Evolutionary conservation across 2,797 vertebrate genomes (phyloP).

Genomic region (Peromyscus attwateri): DNA sequence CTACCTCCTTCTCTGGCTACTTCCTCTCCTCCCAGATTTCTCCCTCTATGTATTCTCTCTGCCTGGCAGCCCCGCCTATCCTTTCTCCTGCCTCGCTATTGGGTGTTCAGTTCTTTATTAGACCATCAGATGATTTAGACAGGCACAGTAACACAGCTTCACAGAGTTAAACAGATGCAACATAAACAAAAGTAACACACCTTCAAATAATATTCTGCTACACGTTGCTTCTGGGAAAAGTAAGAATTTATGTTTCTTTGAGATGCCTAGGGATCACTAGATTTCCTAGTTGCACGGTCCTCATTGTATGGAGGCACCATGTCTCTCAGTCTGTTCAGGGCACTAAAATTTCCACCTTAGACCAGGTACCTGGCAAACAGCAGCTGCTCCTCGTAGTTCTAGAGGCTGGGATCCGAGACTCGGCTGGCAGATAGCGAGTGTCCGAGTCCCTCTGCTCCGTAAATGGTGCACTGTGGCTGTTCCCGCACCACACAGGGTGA

Average conservation of each 20-base stretch:
- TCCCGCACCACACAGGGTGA: fast-evolving
- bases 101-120: too few relatives aligned
- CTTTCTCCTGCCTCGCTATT: too few relatives aligned
- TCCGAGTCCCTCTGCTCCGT: background rate
- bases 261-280: background rate
- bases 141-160: too few relatives aligned
- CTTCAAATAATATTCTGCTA: too few relatives aligned
- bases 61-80: too few relatives aligned
- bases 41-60: too few relatives aligned
- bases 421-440: background rate
- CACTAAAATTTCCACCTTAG: background rate
- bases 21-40: too few relatives aligned
- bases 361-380: background rate
- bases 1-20: too few relatives aligned
- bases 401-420: background rate
- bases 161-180: too few relatives aligned
- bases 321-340: background rate
- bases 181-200: too few relatives aligned
- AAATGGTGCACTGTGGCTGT: background rate
- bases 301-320: too few relatives aligned
- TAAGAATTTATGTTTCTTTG: background rate
- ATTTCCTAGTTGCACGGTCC: background rate
- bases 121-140: too few relatives aligned
- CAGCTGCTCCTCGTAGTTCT: background rate
- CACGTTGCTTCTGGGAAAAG: background rate